These are phyloP conservation scores for Apis laboriosa DNA, from an alignment of 1,140 invertebrate species.

Conservation along the genomic window DNA sequence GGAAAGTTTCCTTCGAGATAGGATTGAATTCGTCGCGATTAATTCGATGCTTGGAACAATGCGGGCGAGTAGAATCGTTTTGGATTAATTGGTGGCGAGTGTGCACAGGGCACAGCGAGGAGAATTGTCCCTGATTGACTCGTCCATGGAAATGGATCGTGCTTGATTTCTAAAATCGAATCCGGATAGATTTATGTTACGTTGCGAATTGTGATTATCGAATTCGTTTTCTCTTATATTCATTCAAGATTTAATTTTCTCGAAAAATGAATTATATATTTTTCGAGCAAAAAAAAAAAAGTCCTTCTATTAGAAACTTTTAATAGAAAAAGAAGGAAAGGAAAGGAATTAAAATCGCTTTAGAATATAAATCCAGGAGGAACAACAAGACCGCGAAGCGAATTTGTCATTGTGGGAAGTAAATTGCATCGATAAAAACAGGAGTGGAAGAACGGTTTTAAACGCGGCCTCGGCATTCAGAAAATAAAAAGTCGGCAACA, in stretches of 20 bases:
- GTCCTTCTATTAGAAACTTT: too few species aligned
- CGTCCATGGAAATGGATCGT: background rate
- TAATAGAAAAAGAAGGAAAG: too few species aligned
- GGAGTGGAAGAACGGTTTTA: background rate
- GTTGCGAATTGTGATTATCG: too few species aligned
- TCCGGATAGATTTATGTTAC: too few species aligned
- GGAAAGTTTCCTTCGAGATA: constrained; percentile 47
- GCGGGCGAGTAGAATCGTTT: constrained; percentile 73
- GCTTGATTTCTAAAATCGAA: constrained; percentile 39
- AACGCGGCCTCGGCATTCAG: background rate
- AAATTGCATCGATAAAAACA: constrained; percentile 2
- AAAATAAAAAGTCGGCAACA: background rate
- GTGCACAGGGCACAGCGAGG: constrained; percentile 37
- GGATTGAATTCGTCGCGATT: constrained; percentile 68
- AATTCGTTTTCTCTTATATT: too few species aligned
- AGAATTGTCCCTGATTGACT: constrained; percentile 52
- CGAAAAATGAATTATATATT: too few species aligned
- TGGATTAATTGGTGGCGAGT: constrained; percentile 76
- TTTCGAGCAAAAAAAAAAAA: too few species aligned
- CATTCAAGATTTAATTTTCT: too few species aligned
- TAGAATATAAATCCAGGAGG: background rate
- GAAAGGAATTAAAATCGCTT: background rate
- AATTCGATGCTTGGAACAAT: constrained; percentile 76
- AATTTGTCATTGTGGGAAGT: background rate
- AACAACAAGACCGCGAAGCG: background rate